These are phyloP conservation scores for Hydrolagus colliei DNA, from an alignment of 2,797 vertebrate genomes.

Conservation along the genomic window DNA sequence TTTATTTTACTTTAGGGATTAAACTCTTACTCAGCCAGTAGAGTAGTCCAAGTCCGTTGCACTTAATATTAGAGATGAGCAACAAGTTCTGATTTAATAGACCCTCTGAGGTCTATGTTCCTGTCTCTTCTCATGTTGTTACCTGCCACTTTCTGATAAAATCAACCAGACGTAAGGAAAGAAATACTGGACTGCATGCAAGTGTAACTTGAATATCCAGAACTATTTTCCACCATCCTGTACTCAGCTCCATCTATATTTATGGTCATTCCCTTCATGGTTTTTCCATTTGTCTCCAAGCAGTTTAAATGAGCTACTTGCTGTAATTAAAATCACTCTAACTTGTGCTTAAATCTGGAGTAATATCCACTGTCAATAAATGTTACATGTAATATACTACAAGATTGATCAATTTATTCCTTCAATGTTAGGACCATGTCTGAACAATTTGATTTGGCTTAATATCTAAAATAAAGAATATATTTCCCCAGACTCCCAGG, in stretches of 20 bases:
- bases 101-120: not conserved
- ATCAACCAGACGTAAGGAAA: too few relatives aligned
- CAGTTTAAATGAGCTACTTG: not conserved
- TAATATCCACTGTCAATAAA: not conserved
- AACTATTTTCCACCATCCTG: not conserved
- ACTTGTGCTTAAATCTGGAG: not conserved
- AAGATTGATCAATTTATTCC: too few relatives aligned
- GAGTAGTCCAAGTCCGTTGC: not conserved
- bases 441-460: too few relatives aligned
- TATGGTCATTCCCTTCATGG: not conserved
- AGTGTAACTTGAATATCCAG: not conserved
- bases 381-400: too few relatives aligned
- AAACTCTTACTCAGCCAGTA: not conserved
- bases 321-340: constrained; percentile 17
- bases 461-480: too few relatives aligned
- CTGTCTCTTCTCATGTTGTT: not conserved
- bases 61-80: not conserved
- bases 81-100: not conserved
- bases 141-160: too few relatives aligned
- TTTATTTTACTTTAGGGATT: not conserved
- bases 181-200: not conserved
- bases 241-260: not conserved
- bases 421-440: too few relatives aligned
- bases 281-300: not conserved
- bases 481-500: too few relatives aligned